A percentile compares a stretch with the other conserved stretches of the same genome.
These are phyloP conservation scores for Alosa sapidissima DNA, from an alignment of 2,797 vertebrate genomes.

Conservation along the genomic window DNA sequence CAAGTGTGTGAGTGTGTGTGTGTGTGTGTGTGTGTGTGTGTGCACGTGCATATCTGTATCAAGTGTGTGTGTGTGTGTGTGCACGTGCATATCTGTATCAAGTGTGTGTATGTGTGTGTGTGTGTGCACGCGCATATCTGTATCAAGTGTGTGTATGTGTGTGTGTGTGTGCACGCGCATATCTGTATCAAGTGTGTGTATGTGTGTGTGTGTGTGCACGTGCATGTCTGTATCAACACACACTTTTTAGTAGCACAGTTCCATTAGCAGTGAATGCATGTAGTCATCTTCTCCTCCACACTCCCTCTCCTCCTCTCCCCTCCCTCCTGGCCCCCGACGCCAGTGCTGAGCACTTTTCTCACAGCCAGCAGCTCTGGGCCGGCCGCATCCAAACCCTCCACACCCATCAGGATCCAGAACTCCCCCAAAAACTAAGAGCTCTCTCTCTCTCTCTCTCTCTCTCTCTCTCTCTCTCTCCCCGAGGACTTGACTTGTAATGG, in stretches of 20 bases:
- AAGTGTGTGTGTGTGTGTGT: no score
- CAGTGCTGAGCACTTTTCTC: not conserved
- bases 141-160: not conserved
- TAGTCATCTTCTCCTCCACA: not conserved
- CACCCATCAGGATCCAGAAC: not conserved
- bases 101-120: no score
- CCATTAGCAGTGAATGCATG: constrained; percentile 2
- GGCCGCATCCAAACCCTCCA: not conserved
- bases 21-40: not conserved
- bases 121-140: no score
- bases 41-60: not conserved
- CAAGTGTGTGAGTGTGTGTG: no score
- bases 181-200: not conserved
- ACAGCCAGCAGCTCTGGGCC: not conserved
- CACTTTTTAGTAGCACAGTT: not conserved
- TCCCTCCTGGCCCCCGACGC: not conserved
- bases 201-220: not conserved
- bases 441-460: not conserved
- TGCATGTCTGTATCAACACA: not conserved
- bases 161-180: not conserved
- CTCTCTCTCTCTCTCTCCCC: not conserved
- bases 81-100: no score
- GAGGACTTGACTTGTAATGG: not conserved
- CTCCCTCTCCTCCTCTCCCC: no score
- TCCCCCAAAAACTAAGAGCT: not conserved